Base-by-base conservation (phyloP, 2,797 vertebrate species). In the Nothura maculosa region DNA sequence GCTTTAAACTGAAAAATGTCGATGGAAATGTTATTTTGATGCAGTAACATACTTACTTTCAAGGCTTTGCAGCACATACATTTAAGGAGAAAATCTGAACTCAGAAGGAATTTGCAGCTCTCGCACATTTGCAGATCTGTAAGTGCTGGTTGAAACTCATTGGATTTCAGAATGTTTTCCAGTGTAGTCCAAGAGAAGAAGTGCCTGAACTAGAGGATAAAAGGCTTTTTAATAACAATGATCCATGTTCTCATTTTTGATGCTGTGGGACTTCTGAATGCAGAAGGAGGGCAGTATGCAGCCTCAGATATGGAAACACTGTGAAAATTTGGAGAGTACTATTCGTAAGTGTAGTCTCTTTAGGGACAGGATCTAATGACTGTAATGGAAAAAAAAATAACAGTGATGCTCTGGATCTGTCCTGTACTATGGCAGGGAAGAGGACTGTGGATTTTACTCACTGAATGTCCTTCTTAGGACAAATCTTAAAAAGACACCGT, bases 111-210 rank as follows among this genome's bases (percentile, higher is more conserved):
- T 64, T 76, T 69, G 32, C 67, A 90, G 6, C 30, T 85, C 62
- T 86, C 27, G 21, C 5, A 14, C 0, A 0, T 92, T 81, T 83
- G 40, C 52, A 48, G 22, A 75, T 55, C 24, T 52, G 4, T 60
- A 77, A 91, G 30, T 80, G 72, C 55, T 74, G 32, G 13, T 84
- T 95, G 74, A 58, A 88, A 94, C 47, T 64, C 27, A 34, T 75
- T 81, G 70, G 28, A 40, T 85, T 89, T 92, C 47, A 79, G n/a
- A 25, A 1, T 78, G 83, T 81, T 73, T 67, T 30, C 60, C 75
- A 22, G 30, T 78, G 85, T 55, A 80, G 57, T 52, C 88, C 48
- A 66, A 15, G 5, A 62, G 48, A 75, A 88, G 82, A 88, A 81
- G 73, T 69, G n/a, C 8, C 40, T 84, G 9, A 70, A 73, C 64